Conservation (phyloP, 1,140 invertebrate species). For the fruit fly (Drosophila melanogaster) region DNA sequence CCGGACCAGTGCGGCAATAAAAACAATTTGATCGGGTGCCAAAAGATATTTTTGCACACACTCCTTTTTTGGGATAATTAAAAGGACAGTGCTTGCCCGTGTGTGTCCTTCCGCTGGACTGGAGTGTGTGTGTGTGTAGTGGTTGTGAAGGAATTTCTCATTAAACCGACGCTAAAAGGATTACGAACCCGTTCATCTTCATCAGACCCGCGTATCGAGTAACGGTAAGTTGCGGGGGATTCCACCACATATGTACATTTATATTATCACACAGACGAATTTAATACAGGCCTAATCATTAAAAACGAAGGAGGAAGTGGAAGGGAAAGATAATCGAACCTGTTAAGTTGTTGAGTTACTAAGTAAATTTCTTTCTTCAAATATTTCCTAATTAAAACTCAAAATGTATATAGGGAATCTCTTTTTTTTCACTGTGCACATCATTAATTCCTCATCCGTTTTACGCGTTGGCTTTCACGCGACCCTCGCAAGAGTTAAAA, state of each 20-base stretch:
- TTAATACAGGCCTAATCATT: neutral
- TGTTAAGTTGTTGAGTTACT: too few relatives aligned
- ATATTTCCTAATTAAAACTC: too few relatives aligned
- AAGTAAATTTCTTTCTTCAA: neutral
- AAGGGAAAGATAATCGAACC: neutral
- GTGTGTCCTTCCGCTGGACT: slow-evolving; percentile 10
- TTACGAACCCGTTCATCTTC: slow-evolving; percentile 76
- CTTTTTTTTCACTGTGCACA: slow-evolving; percentile 8
- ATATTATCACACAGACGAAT: slow-evolving; percentile 3
- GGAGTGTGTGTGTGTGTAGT: slow-evolving; percentile 32
- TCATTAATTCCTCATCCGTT: slow-evolving; percentile 32
- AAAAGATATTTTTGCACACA: slow-evolving; percentile 41
- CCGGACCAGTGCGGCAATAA: slow-evolving; percentile 45
- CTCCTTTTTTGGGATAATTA: slow-evolving; percentile 42
- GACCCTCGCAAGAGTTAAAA: slow-evolving; percentile 48
- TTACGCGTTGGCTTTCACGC: slow-evolving; percentile 74
- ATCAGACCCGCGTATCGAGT: slow-evolving; percentile 46
- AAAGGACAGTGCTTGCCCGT: slow-evolving; percentile 30
- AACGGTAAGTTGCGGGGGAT: slow-evolving; percentile 63
- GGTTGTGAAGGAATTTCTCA: slow-evolving; percentile 64
- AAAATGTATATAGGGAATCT: neutral
- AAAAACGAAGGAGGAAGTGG: neutral
- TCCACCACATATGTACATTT: slow-evolving; percentile 4
- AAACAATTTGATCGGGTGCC: slow-evolving; percentile 52
- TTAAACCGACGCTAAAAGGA: slow-evolving; percentile 77